Evolutionary conservation across 2,797 vertebrate genomes (phyloP).

Genomic region (Lacerta agilis): DNA sequence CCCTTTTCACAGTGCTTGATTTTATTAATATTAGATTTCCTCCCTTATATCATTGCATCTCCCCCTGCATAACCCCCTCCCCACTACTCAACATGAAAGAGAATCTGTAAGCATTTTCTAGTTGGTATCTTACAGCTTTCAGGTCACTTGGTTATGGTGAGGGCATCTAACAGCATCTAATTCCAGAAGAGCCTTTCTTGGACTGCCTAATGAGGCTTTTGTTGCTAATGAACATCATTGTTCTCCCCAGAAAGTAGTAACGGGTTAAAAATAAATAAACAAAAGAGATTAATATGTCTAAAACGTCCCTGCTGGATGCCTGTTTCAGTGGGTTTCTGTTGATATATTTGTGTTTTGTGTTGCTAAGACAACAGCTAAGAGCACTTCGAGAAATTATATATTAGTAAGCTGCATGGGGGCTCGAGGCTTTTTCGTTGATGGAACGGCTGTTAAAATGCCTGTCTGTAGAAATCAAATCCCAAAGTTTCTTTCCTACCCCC

Average conservation of each 20-base stretch:
- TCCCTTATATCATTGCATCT: fast-evolving
- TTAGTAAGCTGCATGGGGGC: conserved; percentile 38
- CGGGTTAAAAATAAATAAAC: neutral
- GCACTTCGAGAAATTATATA: conserved; percentile 58
- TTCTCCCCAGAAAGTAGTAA: conserved; percentile 25
- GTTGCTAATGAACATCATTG: conserved; percentile 46
- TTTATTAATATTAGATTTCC: conserved; percentile 9
- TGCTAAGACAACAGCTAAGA: conserved; percentile 67
- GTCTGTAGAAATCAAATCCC: conserved; percentile 40
- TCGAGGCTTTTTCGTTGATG: conserved; percentile 40
- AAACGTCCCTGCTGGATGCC: conserved; percentile 55
- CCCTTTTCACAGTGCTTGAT: neutral
- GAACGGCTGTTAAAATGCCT: conserved; percentile 22
- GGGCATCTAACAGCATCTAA: neutral
- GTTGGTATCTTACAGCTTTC: conserved; percentile 34
- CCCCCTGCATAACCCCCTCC: neutral
- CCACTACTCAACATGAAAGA: neutral
- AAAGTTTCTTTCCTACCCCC: neutral
- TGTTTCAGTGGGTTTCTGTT: conserved; percentile 38
- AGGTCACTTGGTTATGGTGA: neutral
- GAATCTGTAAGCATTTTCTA: conserved; percentile 1
- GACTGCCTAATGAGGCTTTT: neutral
- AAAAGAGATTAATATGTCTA: conserved; percentile 45
- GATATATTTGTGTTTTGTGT: conserved; percentile 71
- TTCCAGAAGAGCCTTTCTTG: conserved; percentile 34